These are phyloP conservation scores for Leuctra nigra DNA, from an alignment of 2,888 invertebrate species.

Conservation along the genomic window DNA sequence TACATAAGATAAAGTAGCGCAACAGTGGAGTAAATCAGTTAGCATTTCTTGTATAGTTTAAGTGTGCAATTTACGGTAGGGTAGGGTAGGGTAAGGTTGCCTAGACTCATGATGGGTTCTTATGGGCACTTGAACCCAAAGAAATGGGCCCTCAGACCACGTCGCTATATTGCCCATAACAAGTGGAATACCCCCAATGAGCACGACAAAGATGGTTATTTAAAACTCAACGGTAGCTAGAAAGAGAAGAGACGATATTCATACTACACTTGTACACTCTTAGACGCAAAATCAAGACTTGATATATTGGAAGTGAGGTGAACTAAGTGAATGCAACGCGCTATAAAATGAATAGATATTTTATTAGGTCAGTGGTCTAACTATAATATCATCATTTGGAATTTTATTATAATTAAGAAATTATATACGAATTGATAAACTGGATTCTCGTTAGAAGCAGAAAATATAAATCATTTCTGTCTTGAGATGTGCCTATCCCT, in stretches of 20 bases:
- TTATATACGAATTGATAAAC: no score
- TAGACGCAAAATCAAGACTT: background rate
- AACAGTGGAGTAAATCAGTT: conserved; percentile 8
- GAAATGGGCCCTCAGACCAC: conserved; percentile 16
- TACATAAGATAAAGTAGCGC: no score
- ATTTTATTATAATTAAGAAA: no score
- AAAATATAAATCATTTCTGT: no score
- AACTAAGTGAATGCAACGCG: no score
- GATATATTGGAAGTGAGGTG: background rate
- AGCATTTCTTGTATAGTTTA: conserved; percentile 5
- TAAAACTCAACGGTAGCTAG: background rate
- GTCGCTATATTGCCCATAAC: conserved; percentile 12
- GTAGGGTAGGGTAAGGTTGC: background rate
- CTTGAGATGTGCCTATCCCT: no score
- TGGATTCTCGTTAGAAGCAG: no score
- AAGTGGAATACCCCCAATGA: conserved; percentile 10
- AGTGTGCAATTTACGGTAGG: conserved; percentile 2
- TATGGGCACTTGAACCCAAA: conserved; percentile 17
- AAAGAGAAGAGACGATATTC: background rate
- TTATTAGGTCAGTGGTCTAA: no score
- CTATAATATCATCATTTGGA: no score
- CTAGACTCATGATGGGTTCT: conserved; percentile 7
- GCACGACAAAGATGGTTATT: background rate
- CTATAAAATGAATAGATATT: no score
- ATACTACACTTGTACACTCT: conserved; percentile 4